Evolutionary conservation across 2,797 vertebrate species (phyloP), one percentile per base, ranked within the genome.

Genomic region (Enteromius mattozi): DNA sequence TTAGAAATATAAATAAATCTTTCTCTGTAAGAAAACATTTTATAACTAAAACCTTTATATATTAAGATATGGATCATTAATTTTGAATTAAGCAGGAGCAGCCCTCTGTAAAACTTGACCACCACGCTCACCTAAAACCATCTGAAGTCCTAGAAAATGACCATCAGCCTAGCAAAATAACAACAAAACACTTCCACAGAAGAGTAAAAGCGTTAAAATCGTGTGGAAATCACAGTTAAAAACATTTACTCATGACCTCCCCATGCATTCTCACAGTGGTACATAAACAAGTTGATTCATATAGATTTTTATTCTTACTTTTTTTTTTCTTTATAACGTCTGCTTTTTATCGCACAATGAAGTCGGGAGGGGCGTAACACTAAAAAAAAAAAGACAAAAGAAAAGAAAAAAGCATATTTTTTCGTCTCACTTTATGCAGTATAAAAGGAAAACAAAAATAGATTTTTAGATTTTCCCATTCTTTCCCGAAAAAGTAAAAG

Each of bases 251-350:
- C 89, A 91, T 89, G 91, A 91, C 87, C 88, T 91, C 91, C 88
- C 86, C 91, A 91, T 86, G 89, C 93, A 94, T 94, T 92, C 92
- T 93, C 93, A 94, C 93, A 93, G 88, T 91, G 91, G 86, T 89
- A 92, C 88, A 91, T 72, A 81, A 85, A 86, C 85, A 21, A 70
- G 66, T 74, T 49, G 59, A 66, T 33, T 42, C 78, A 21, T 78
- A 86, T 54, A 63, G 42, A 51, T 54, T 69, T 88, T 78, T 80
- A 81, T 88, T 88, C 87, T 9, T 27, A 27, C 21, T 69, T 79
- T 6, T 66, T 45, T 45, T 54, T 66, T 27, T 70, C 30, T 51
- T 45, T 24, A 61, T 77, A 77, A 77, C n/a, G 19, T 4, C 40
- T 45, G 6, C 9, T 71, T 66, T 87, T 79, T 87, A 68, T 82